These are phyloP conservation scores for Sebastes nivosus DNA, from an alignment of 2,797 vertebrate species.

Conservation along the genomic window DNA sequence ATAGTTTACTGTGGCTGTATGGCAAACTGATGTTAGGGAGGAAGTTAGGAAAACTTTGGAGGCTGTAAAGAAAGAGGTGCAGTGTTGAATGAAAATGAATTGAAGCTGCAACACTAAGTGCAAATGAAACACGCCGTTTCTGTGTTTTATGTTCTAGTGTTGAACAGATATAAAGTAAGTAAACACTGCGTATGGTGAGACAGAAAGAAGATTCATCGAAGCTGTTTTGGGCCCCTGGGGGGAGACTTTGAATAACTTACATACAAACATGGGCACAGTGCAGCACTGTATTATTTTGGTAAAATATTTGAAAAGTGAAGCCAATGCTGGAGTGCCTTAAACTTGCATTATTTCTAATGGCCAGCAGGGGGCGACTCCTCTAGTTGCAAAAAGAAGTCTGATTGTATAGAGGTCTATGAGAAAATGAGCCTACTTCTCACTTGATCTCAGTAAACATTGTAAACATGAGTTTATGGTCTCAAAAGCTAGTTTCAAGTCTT, in stretches of 20 bases:
- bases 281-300: background rate
- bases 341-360: no score
- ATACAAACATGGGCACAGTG: background rate
- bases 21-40: constrained; percentile 11
- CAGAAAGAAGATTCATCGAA: background rate
- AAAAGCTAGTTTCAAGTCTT: no score
- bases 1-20: constrained; percentile 21
- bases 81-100: constrained; percentile 10
- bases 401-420: no score
- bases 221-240: background rate
- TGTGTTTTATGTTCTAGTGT: constrained; percentile 14
- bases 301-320: no score
- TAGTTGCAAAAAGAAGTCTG: no score
- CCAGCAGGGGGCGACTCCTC: no score
- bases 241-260: constrained; percentile 12
- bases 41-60: constrained; percentile 32
- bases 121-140: background rate
- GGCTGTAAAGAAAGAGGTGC: background rate
- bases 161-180: constrained; percentile 8
- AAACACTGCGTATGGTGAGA: background rate
- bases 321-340: no score
- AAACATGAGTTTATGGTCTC: no score
- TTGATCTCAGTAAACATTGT: no score
- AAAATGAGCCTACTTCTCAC: no score
- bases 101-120: background rate